phyloP scores from a whole-genome alignment of 1,140 invertebrate genomes.

The Tetramorium simillimum region DNA sequence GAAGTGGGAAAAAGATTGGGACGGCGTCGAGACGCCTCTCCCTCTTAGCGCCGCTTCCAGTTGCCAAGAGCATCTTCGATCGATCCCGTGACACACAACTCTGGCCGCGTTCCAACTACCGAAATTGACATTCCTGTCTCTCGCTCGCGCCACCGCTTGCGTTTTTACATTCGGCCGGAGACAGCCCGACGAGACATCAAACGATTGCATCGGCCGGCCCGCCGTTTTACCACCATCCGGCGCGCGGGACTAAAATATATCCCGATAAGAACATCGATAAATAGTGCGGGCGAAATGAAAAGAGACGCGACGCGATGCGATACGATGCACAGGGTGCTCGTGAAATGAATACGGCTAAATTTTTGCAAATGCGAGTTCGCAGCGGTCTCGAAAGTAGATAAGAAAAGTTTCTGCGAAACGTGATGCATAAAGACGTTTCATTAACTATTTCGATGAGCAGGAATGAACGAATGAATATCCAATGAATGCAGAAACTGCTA shows the following conservation, averaged over 20 bases:
- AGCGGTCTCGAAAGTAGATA: slow-evolving; percentile 8
- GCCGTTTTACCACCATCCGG: slow-evolving; percentile 21
- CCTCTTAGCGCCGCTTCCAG: slow-evolving; percentile 58
- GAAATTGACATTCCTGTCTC: slow-evolving; percentile 76
- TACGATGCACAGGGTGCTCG: background rate
- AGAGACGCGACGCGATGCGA: background rate
- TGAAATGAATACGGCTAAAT: background rate
- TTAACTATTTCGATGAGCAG: slow-evolving; percentile 1
- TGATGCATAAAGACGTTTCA: slow-evolving; percentile 24
- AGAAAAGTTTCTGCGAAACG: background rate
- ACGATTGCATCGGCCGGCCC: slow-evolving; percentile 38
- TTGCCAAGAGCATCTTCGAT: slow-evolving; percentile 70
- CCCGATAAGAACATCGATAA: slow-evolving; percentile 40
- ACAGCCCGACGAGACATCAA: slow-evolving; percentile 53
- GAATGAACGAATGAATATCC: slow-evolving; percentile 24
- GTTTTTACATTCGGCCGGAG: slow-evolving; percentile 52
- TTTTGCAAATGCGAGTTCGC: background rate
- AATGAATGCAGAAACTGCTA: slow-evolving; percentile 14
- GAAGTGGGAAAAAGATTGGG: slow-evolving; percentile 51
- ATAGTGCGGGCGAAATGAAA: slow-evolving; percentile 18
- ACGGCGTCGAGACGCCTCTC: slow-evolving; percentile 42
- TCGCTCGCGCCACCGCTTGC: slow-evolving; percentile 41
- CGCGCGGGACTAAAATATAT: background rate
- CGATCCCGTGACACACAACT: slow-evolving; percentile 77
- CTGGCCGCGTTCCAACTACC: slow-evolving; percentile 76